Base-by-base conservation (phyloP, 1,140 invertebrate species). In the Nymphalis io region DNA sequence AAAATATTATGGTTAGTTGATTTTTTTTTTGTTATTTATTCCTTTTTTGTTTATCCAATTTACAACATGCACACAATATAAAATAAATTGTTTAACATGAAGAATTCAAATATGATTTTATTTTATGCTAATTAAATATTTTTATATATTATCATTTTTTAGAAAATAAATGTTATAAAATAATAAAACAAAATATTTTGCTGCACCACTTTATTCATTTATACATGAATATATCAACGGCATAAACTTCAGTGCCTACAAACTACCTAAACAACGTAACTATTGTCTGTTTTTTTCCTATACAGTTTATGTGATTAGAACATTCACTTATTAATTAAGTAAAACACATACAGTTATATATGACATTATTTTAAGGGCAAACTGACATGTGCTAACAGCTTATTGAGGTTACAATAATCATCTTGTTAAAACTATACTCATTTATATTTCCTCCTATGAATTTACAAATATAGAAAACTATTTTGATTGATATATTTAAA, bases 231-330 rank as follows among this genome's bases (percentile, higher is more conserved):
- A 89, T 81, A 88, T 88, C 79, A 91, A 91, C 89, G 80, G 85
- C 89, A 89, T 91, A 91, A 91, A 91, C 85, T 89, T 85, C 84
- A 85, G 83, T 87, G 87, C 83, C 87, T 89, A 91, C 85, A 66
- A 76, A 91, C 87, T 91, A 91, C 85, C 87, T 89, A 91, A 91
- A 91, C 87, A 89, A 91, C 82, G 70, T 89, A 87, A 83, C 89
- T 91, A 91, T 91, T 91, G 89, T 89, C 89, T 85, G 85, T 87
- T 77, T 82, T 51, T 6, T 68, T 80, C 77, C 84, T 87, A 85
- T 87, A 84, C 84, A 81, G 64, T 79, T 80, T 82, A 70, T 72
- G 80, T 84, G 81, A 82, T 75, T 76, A 82, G 78, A 82, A 83
- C 80, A 82, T 85, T 59, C 75, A 82, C 74, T 82, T 87, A 83